These are phyloP conservation scores for Craterocephalus amniculus DNA, from an alignment of 2,797 vertebrate genomes.

Conservation along the genomic window DNA sequence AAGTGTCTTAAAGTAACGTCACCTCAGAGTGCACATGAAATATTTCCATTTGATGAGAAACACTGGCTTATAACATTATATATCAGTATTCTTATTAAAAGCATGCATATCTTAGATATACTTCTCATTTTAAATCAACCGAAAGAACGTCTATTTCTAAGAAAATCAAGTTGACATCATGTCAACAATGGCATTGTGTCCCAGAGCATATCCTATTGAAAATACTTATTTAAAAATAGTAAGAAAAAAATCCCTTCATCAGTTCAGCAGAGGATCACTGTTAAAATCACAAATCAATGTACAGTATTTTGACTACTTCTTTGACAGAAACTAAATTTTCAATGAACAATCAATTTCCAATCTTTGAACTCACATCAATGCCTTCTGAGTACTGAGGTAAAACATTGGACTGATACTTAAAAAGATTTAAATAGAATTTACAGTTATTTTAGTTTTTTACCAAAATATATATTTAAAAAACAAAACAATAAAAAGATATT, in stretches of 20 bases:
- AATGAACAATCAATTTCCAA: constrained; percentile 52
- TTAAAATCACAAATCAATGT: constrained; percentile 45
- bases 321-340: constrained; percentile 44
- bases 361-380: constrained; percentile 57
- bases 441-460: constrained; percentile 48
- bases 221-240: constrained; percentile 75
- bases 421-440: constrained; percentile 68
- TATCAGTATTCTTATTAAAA: constrained; percentile 79
- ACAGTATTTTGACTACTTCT: constrained; percentile 64
- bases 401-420: constrained; percentile 61
- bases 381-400: constrained; percentile 75
- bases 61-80: constrained; percentile 74
- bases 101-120: constrained; percentile 85
- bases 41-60: constrained; percentile 63
- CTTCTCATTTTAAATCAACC: constrained; percentile 71
- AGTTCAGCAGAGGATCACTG: constrained; percentile 49
- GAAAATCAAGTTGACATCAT: constrained; percentile 69
- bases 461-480: constrained; percentile 51
- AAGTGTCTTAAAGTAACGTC: constrained; percentile 47
- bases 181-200: constrained; percentile 80
- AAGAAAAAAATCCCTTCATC: constrained; percentile 73
- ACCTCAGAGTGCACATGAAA: constrained; percentile 50
- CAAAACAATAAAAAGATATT: constrained; percentile 13
- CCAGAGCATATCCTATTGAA: constrained; percentile 79
- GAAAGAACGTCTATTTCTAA: constrained; percentile 69